Percentiles rank a stretch among this genome's conserved stretches.
Evolutionary conservation across 2,113 vertebrate genomes (phyloP).

Genomic region (Platanista minor): DNA sequence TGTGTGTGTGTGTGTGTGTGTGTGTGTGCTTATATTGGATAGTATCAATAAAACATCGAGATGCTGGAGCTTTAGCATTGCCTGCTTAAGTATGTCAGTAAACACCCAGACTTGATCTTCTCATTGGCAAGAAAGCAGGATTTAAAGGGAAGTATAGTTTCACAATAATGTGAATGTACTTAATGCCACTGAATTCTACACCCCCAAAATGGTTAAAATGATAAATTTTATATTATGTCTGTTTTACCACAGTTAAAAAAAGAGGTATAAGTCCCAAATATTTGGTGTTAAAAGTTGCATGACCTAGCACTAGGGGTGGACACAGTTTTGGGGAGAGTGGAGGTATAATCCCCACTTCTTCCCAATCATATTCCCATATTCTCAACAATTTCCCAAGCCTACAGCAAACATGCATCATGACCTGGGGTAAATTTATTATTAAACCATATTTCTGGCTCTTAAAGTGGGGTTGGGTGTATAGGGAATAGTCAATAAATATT

Average conservation of each 20-base stretch:
- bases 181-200: not conserved
- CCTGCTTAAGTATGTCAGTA: not conserved
- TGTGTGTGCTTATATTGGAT: not conserved
- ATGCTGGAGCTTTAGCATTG: not conserved
- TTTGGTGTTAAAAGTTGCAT: not conserved
- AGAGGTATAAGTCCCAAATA: not conserved
- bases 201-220: not conserved
- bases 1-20: not conserved
- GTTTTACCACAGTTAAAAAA: not conserved
- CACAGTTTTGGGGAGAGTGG: not conserved
- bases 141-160: not conserved
- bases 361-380: not conserved
- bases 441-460: not conserved
- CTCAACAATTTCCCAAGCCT: not conserved
- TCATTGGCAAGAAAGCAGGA: not conserved
- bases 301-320: not conserved
- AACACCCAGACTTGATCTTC: not conserved
- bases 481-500: not conserved
- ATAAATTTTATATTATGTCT: not conserved
- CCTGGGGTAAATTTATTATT: not conserved
- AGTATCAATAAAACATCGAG: not conserved
- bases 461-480: not conserved
- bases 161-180: not conserved
- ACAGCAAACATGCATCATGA: not conserved
- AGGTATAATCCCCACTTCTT: not conserved